Evolutionary conservation across 2,888 invertebrate genomes (phyloP), one percentile per base, ranked within the genome.

Genomic region (Taphrorychus bicolor): DNA sequence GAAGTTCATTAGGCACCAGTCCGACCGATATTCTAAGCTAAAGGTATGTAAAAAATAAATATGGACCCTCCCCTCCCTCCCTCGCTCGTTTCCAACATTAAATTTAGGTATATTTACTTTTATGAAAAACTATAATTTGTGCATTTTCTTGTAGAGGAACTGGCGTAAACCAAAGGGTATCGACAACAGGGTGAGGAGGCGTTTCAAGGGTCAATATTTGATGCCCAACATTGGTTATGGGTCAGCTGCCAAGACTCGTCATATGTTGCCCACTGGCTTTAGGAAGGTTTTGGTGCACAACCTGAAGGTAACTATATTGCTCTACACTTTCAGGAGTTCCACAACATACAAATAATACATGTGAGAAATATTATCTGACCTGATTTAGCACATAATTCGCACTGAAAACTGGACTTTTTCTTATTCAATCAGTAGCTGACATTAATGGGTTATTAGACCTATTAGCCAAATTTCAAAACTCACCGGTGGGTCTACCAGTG

Each of bases 81-180:
- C n/a, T n/a, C n/a, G n/a, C n/a, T n/a, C n/a, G n/a, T n/a, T n/a
- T n/a, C n/a, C n/a, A n/a, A n/a, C n/a, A n/a, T n/a, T n/a, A n/a
- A n/a, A n/a, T n/a, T n/a, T n/a, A n/a, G n/a, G n/a, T 53, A 32
- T 51, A 21, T 51, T 45, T 45, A 45, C 17, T 2, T 45, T 14
- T 7, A 5, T 14, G 5, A 11, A 45, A 21, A 18, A 16, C 14
- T 51, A 56, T 41, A 4, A 40, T 40, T 41, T 41, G 9, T 22
- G 9, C 16, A 18, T 11, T 57, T 17, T 54, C 40, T 81, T 83
- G 16, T 77, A 95, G 94, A 88, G 93, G 76, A 97, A 94, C 89
- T 99, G 99, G 99, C 92, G 99, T 82, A 99, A 98, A 86, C 99
- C 99, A 17, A 98, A 98, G 87, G 99, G 99, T 95, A 99, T 99